Evolutionary conservation across 2,888 invertebrate genomes (phyloP), one percentile per base, ranked within the genome.

Genomic region (Orchesellides sinensis): DNA sequence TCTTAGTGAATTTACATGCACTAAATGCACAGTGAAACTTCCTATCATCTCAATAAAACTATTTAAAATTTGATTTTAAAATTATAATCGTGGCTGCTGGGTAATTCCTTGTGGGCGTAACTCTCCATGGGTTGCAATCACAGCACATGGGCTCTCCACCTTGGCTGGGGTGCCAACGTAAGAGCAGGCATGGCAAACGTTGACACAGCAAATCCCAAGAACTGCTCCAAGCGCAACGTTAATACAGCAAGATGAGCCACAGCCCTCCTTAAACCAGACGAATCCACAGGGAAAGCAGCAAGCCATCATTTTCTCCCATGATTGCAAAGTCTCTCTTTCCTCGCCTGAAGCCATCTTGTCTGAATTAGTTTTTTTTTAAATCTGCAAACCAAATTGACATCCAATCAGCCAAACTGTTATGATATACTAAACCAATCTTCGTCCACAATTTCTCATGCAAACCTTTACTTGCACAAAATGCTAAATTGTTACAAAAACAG

Each of bases 251-350:
- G 74, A 32, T 23, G 70, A 63, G 4, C 86, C 86, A 35, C 68
- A 63, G n/a, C 86, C 86, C 66, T 86, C 86, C 52, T 86, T 86
- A 45, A 84, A 77, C 86, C 86, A 86, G 4, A 86, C 86, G 29
- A 81, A 84, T 3, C 81, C 86, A 17, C 81, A 83, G 56, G 86
- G 79, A 54, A 83, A 84, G 45, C 86, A 86, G 45, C 84, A 86
- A 0, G 86, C 86, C 83, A 83, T 83, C 83, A 84, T 66, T 35
- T 74, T 73, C 77, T 86, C 86, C 86, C 86, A 86, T 32, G 61
- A 45, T 5, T 70, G 52, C 77, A 85, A 47, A 19, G 61, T 73
- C 23, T 82, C 82, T 29, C 54, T 40, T 23, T 79, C 74, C 5
- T 80, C 74, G 17, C 61, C 61, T 27, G 81, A 61, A 21, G 81